These are phyloP conservation scores for Seira musarum DNA, from an alignment of 2,888 invertebrate genomes.

Conservation along the genomic window DNA sequence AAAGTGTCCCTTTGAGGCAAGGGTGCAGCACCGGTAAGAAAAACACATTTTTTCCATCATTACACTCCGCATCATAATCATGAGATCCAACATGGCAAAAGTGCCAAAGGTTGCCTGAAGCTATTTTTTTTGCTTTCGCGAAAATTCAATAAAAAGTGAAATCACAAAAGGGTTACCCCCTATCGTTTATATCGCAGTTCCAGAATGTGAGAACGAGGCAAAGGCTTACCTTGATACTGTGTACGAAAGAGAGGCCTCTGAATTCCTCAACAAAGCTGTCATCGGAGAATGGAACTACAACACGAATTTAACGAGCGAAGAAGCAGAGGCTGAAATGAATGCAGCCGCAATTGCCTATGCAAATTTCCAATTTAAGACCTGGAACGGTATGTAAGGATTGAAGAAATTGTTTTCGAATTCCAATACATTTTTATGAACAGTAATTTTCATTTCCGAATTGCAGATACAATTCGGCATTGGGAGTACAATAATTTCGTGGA, in stretches of 20 bases:
- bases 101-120: no score
- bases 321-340: constrained; percentile 43
- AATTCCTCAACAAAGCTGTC: constrained; percentile 71
- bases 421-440: no score
- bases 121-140: background rate
- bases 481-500: constrained; percentile 56
- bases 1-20: no score
- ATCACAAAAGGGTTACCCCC: background rate
- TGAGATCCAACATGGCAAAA: no score
- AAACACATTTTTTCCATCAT: constrained; percentile 11
- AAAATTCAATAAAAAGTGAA: background rate
- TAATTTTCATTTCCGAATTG: no score
- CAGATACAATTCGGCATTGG: constrained; percentile 57
- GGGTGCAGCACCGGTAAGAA: constrained; percentile 40
- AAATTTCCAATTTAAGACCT: constrained; percentile 57
- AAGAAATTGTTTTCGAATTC: no score
- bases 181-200: constrained; percentile 26
- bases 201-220: constrained; percentile 55
- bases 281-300: constrained; percentile 72
- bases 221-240: constrained; percentile 51
- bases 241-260: constrained; percentile 52
- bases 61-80: background rate
- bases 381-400: no score
- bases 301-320: constrained; percentile 71
- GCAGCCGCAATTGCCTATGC: constrained; percentile 55